A percentile compares a stretch with the other conserved stretches of the same genome.
Evolutionary conservation across 2,888 invertebrate species (phyloP).

Genomic region (Tetragonisca angustula): DNA sequence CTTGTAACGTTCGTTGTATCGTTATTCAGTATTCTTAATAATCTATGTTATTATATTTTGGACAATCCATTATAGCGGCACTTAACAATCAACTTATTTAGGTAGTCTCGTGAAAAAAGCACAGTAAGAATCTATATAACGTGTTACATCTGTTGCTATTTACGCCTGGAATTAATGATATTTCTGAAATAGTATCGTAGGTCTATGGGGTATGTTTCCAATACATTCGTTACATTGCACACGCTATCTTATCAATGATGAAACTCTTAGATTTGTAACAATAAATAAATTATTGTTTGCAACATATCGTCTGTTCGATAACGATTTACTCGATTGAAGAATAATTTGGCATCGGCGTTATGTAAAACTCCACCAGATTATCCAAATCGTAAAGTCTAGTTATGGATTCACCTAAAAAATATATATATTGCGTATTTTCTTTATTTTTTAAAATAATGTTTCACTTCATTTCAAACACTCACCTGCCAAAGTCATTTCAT

Average conservation of each 20-base stretch:
- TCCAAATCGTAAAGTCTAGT: conserved; percentile 81
- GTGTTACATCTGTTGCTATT: conserved; percentile 46
- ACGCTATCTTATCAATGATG: conserved; percentile 51
- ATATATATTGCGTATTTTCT: conserved; percentile 18
- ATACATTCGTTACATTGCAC: conserved; percentile 59
- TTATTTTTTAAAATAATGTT: background rate
- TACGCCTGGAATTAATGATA: conserved; percentile 44
- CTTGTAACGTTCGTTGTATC: conserved; percentile 69
- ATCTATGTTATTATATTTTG: conserved; percentile 60
- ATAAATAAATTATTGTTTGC: conserved; percentile 74
- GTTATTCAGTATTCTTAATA: conserved; percentile 62
- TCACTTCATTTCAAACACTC: conserved; percentile 34
- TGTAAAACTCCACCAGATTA: conserved; percentile 82
- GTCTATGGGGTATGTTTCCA: conserved; percentile 52
- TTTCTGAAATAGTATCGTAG: conserved; percentile 36
- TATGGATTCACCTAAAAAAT: conserved; percentile 80
- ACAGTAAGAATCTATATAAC: conserved; percentile 52
- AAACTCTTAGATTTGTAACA: conserved; percentile 62
- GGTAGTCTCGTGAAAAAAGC: conserved; percentile 46
- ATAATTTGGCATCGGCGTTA: conserved; percentile 77
- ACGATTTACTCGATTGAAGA: conserved; percentile 68
- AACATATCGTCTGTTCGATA: conserved; percentile 49
- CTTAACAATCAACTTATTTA: conserved; percentile 53
- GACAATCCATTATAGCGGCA: conserved; percentile 57
- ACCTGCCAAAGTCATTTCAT: conserved; percentile 82